A percentile compares a stretch with the other conserved stretches of the same genome.
Conservation (phyloP, 2,797 vertebrate genomes). For the Choloepus didactylus region DNA sequence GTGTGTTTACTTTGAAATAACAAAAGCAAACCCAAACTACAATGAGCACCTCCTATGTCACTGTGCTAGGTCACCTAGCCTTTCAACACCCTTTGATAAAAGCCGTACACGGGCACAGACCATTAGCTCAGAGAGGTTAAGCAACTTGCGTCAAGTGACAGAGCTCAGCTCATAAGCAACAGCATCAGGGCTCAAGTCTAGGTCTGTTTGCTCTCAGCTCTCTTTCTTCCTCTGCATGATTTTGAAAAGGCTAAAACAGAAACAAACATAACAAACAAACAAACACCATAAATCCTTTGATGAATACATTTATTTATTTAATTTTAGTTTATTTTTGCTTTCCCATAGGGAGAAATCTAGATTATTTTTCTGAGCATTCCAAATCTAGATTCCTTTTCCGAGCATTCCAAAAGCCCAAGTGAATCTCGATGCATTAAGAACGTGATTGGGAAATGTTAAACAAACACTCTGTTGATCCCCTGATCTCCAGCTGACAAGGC, state of each 20-base stretch:
- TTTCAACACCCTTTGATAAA: slow-evolving; percentile 15
- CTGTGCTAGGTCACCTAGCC: neutral
- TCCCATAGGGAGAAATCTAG: slow-evolving; percentile 54
- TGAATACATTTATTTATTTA: neutral
- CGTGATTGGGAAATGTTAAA: slow-evolving; percentile 79
- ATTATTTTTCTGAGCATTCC: slow-evolving; percentile 70
- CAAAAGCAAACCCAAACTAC: neutral
- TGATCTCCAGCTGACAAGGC: slow-evolving; percentile 84
- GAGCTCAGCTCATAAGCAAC: neutral
- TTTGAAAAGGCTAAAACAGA: slow-evolving; percentile 27
- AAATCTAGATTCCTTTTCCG: slow-evolving; percentile 60
- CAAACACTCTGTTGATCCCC: slow-evolving; percentile 85
- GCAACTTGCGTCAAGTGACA: neutral
- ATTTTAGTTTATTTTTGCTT: slow-evolving; percentile 59
- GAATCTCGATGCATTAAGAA: slow-evolving; percentile 72
- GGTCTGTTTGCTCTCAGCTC: neutral
- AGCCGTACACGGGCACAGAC: neutral
- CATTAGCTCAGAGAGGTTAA: neutral
- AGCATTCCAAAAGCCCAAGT: slow-evolving; percentile 76
- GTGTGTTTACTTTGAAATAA: neutral
- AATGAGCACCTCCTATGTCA: neutral
- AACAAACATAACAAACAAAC: neutral
- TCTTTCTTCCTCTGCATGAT: neutral
- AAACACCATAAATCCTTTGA: slow-evolving; percentile 13
- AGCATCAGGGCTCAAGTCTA: neutral